Conservation (phyloP, 2,888 invertebrate genomes). For the Mimas tiliae region DNA sequence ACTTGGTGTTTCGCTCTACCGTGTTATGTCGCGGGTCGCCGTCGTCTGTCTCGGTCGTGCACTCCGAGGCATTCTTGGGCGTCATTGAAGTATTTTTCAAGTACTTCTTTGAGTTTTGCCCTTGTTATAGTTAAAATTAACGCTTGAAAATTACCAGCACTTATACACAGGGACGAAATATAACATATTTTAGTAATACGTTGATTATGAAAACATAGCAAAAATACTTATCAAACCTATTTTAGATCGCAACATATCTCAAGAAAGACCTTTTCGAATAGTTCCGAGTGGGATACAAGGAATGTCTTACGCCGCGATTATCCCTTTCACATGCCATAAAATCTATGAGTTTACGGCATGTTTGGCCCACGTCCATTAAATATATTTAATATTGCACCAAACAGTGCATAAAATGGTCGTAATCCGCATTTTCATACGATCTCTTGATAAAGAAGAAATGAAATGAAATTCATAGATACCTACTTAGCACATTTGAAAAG, state of each 20-base stretch:
- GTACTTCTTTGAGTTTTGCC: too few relatives aligned
- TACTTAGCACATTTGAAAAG: not conserved
- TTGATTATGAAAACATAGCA: not conserved
- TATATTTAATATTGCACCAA: slow-evolving; percentile 52
- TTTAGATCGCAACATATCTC: not conserved
- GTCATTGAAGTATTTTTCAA: too few relatives aligned
- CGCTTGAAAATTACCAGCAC: too few relatives aligned
- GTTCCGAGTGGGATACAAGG: slow-evolving; percentile 1
- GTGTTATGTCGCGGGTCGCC: too few relatives aligned
- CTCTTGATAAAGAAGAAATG: slow-evolving; percentile 13
- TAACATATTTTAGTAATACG: not conserved
- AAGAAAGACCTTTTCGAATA: slow-evolving; percentile 6
- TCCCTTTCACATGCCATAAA: slow-evolving; percentile 48
- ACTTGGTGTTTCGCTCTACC: too few relatives aligned
- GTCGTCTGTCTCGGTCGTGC: too few relatives aligned
- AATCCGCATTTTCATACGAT: slow-evolving; percentile 24
- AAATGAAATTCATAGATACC: slow-evolving; percentile 5
- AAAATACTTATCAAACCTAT: not conserved
- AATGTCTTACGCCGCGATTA: slow-evolving; percentile 8
- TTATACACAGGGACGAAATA: too few relatives aligned
- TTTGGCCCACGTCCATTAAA: slow-evolving; percentile 50
- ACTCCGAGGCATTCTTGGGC: too few relatives aligned
- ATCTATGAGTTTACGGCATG: slow-evolving; percentile 48
- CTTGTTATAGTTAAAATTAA: too few relatives aligned
- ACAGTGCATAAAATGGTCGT: slow-evolving; percentile 36